Conservation (phyloP, 1,140 invertebrate species). For the Steinernema khuongi region DNA sequence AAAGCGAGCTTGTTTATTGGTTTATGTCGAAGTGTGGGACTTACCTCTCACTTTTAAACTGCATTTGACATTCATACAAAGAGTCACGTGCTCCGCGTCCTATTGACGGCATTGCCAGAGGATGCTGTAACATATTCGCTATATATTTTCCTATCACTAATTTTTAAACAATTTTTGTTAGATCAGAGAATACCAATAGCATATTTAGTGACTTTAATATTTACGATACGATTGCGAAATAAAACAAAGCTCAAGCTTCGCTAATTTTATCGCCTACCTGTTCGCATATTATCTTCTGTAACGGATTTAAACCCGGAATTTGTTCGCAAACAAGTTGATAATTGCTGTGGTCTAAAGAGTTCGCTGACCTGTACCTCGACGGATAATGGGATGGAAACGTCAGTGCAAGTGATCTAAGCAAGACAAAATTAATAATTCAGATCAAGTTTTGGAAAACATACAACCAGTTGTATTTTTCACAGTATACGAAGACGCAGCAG, state of each 20-base stretch:
- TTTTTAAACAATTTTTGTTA: no score
- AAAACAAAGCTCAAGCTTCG: no score
- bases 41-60: constrained; percentile 42
- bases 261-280: constrained; percentile 24
- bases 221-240: no score
- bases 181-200: no score
- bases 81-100: constrained; percentile 38
- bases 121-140: constrained; percentile 27
- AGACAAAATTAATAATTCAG: neutral
- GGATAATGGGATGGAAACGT: neutral
- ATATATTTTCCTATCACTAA: constrained; percentile 5
- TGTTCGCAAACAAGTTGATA: constrained; percentile 21
- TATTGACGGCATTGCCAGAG: constrained; percentile 38
- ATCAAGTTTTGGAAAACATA: neutral
- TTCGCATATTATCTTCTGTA: constrained; percentile 28
- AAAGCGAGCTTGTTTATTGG: neutral
- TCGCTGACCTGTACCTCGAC: neutral
- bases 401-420: neutral
- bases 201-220: no score
- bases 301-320: constrained; percentile 29
- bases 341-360: neutral
- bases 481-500: neutral
- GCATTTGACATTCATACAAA: constrained; percentile 38
- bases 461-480: constrained; percentile 9
- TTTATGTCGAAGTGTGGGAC: neutral